Evolutionary conservation across 2,113 vertebrate genomes (phyloP), one percentile per base, ranked within the genome.

Genomic region (Burhinus bistriatus): DNA sequence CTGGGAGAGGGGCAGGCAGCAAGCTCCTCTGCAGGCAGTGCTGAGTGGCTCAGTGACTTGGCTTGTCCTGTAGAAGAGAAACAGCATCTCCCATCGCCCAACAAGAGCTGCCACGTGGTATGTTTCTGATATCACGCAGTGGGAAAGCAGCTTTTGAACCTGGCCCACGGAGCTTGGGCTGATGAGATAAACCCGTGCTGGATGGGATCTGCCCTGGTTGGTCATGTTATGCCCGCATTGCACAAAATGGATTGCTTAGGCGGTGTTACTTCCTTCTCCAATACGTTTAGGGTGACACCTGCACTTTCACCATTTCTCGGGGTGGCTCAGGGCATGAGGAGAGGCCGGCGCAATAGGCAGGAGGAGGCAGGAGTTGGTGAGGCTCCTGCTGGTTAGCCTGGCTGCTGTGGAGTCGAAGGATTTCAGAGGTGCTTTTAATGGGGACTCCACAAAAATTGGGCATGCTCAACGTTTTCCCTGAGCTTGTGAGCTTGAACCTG

Each of bases 381-480:
- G n/a, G 27, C 57, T 83, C 27, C 51, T 2, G 1, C 51, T 76
- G 52, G 54, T 71, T 55, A 25, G 17, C 17, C 77, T 76, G 65
- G 26, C 75, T 11, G n/a, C 57, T 77, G 49, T 45, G 83, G 51
- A 79, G 14, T 13, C 5, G 49, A 32, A 83, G 25, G 51, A 45
- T 71, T 62, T 70, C 52, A 49, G 73, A 55, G 20, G 17, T 66
- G 20, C 64, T 68, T 73, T 32, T 85, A 45, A 34, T 30, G 54
- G 44, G 19, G 21, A 84, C n/a, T 45, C 40, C n/a, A 34, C 30
- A 65, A 44, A 47, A 32, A 23, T 3, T 55, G 61, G 19, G n/a
- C 0, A 0, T 5, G 13, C 42, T 45, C n/a, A 80, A 4, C 0
- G 0, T 26, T 61, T 69, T 19, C 32, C 40, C 23, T 52, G 62